Conservation (phyloP, 2,797 vertebrate genomes). For the Liparis tanakae region DNA sequence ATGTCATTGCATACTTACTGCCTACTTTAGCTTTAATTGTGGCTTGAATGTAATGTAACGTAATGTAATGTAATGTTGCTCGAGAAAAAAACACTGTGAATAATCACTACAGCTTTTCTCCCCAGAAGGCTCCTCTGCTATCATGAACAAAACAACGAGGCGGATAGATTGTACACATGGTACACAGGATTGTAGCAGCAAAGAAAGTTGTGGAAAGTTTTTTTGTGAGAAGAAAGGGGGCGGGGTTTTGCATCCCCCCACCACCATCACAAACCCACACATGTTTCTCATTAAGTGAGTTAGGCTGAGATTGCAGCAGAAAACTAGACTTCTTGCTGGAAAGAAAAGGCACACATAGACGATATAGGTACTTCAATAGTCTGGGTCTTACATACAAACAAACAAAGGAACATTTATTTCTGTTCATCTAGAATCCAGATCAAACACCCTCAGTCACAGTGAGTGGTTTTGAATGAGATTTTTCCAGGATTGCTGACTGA, state of each 20-base stretch:
- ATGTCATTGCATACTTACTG: no score
- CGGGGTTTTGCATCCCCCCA: not conserved
- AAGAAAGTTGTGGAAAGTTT: not conserved
- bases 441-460: not conserved
- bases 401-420: conserved; percentile 3
- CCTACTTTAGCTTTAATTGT: no score
- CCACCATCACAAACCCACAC: not conserved
- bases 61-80: no score
- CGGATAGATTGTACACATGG: not conserved
- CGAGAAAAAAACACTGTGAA: no score
- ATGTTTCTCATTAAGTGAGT: conserved; percentile 3
- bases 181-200: not conserved
- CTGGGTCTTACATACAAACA: not conserved
- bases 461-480: not conserved
- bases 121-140: no score
- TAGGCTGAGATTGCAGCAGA: not conserved
- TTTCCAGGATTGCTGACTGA: not conserved
- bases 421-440: not conserved
- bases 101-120: no score
- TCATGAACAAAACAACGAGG: not conserved
- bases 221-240: not conserved
- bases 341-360: not conserved
- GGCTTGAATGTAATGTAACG: no score
- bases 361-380: no score
- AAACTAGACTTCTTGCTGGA: not conserved